A percentile compares a stretch with the other conserved stretches of the same genome.
Evolutionary conservation across 1,140 invertebrate species (phyloP).

Genomic region (Leptoteleia sp.): DNA sequence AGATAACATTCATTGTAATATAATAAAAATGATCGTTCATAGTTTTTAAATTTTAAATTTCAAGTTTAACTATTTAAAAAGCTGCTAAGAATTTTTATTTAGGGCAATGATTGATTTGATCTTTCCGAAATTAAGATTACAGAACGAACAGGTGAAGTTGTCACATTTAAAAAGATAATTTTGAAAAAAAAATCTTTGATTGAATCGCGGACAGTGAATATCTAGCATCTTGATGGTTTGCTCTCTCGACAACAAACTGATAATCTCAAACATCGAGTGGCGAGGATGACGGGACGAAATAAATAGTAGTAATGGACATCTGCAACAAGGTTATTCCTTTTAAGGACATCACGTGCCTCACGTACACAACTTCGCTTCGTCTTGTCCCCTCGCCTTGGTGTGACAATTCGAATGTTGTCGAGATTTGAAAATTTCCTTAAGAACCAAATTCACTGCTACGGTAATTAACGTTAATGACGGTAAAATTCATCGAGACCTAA

Average conservation of each 20-base stretch:
- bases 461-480: slow-evolving; percentile 22
- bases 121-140: not conserved
- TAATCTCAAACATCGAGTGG: slow-evolving; percentile 21
- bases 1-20: too few relatives aligned
- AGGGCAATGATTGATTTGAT: too few relatives aligned
- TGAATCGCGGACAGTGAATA: slow-evolving; percentile 16
- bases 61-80: too few relatives aligned
- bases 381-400: not conserved
- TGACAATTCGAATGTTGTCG: slow-evolving; percentile 18
- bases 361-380: not conserved
- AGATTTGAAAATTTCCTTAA: slow-evolving; percentile 17
- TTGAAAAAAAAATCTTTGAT: slow-evolving; percentile 31
- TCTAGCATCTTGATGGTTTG: slow-evolving; percentile 2
- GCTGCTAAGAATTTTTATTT: too few relatives aligned
- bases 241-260: slow-evolving; percentile 23
- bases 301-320: slow-evolving; percentile 38
- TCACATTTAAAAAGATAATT: slow-evolving; percentile 14
- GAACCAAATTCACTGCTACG: slow-evolving; percentile 8
- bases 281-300: slow-evolving; percentile 33
- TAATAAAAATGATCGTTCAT: too few relatives aligned
- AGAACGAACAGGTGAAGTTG: slow-evolving; percentile 17
- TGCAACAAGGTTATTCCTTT: slow-evolving; percentile 45
- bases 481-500: not conserved
- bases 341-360: slow-evolving; percentile 29
- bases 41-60: too few relatives aligned